Evolutionary conservation across 2,888 invertebrate species (phyloP).

Genomic region (Phytoseiulus persimilis): DNA sequence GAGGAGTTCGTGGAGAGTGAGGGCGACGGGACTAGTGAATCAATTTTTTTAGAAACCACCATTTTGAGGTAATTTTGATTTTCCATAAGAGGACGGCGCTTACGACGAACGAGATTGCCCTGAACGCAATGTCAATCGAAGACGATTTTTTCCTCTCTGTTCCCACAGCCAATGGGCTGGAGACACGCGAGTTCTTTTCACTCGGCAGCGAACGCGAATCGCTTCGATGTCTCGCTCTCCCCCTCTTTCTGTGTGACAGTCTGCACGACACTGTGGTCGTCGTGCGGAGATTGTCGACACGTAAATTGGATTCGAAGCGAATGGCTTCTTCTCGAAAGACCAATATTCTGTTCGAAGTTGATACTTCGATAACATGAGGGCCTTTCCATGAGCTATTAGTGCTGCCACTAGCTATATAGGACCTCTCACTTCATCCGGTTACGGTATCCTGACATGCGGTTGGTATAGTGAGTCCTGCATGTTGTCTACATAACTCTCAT

Average conservation of each 20-base stretch:
- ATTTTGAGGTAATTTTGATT: background rate
- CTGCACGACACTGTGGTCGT: background rate
- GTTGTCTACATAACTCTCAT: too few relatives aligned
- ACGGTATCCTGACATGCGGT: too few relatives aligned
- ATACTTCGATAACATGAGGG: background rate
- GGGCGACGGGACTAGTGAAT: background rate
- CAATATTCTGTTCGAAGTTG: background rate
- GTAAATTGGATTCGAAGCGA: background rate
- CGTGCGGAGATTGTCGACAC: background rate
- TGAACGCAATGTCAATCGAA: background rate
- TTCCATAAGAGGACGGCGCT: background rate
- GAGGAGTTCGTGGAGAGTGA: background rate
- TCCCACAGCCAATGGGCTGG: background rate
- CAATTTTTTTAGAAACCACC: background rate
- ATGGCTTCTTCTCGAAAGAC: background rate
- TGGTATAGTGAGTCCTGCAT: too few relatives aligned
- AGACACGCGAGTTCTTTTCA: background rate
- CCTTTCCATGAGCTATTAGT: background rate
- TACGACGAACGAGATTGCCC: background rate
- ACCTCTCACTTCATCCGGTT: too few relatives aligned
- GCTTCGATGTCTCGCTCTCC: background rate
- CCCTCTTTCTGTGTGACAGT: background rate
- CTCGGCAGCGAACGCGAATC: background rate
- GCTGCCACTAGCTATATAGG: background rate
- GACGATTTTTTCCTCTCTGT: background rate